phyloP scores from a whole-genome alignment of 2,113 vertebrate genomes.

The Brachirus orientalis region DNA sequence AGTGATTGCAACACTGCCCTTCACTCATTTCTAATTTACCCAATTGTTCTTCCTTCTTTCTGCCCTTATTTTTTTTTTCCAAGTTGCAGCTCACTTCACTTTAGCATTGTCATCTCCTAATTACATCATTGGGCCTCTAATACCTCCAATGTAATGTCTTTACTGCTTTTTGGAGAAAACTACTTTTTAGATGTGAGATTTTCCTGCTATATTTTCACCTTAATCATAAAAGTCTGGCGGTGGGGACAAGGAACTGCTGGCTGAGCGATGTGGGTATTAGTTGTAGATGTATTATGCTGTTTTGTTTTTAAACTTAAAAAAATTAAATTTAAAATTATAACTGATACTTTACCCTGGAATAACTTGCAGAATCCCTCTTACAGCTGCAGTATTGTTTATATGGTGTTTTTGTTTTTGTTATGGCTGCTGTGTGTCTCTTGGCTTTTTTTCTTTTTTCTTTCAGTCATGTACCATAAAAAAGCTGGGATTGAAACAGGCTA shows the following conservation, averaged over 20 bases:
- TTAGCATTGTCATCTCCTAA: background rate
- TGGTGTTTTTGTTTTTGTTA: constrained; percentile 7
- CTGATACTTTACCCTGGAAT: too few relatives aligned
- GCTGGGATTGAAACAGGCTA: constrained; percentile 42
- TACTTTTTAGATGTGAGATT: background rate
- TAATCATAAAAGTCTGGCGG: too few relatives aligned
- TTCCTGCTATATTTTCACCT: too few relatives aligned
- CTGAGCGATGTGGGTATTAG: too few relatives aligned
- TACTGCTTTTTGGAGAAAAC: background rate
- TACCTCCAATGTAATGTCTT: background rate
- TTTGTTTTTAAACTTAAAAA: too few relatives aligned
- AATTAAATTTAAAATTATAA: too few relatives aligned
- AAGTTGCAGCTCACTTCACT: constrained; percentile 26
- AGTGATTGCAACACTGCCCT: constrained; percentile 45
- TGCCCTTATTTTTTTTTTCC: background rate
- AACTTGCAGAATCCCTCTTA: too few relatives aligned
- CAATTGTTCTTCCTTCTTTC: constrained; percentile 10
- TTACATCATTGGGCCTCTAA: constrained; percentile 9
- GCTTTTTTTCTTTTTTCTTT: constrained; percentile 27
- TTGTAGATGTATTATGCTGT: too few relatives aligned
- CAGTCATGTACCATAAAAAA: constrained; percentile 46
- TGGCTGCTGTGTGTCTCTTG: constrained; percentile 14
- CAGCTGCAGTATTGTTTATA: background rate
- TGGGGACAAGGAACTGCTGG: too few relatives aligned
- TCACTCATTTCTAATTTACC: constrained; percentile 49